Conservation (phyloP, 2,888 invertebrate genomes). For the Andrena dorsata region DNA sequence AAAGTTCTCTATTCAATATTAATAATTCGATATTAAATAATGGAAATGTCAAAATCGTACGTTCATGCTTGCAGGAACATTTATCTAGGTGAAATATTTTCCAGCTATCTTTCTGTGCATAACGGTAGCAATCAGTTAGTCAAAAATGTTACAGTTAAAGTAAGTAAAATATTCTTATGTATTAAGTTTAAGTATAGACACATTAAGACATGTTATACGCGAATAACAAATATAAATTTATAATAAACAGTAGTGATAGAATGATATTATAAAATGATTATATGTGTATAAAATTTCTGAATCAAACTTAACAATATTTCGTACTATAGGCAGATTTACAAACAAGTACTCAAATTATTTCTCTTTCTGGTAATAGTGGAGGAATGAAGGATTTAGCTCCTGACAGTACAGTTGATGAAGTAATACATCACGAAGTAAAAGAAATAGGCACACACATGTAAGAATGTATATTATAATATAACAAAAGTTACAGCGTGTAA, state of each 20-base stretch:
- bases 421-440: slow-evolving; percentile 99
- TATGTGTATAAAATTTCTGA: slow-evolving; percentile 1
- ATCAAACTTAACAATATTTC: slow-evolving; percentile 9
- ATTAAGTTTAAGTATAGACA: neutral
- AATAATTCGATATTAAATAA: neutral
- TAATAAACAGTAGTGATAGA: neutral
- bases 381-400: slow-evolving; percentile 87
- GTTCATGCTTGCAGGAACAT: slow-evolving; percentile 89
- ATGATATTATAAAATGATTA: slow-evolving; percentile 81
- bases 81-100: slow-evolving; percentile 98
- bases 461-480: slow-evolving; percentile 71
- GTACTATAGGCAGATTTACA: slow-evolving; percentile 94
- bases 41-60: neutral
- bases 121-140: slow-evolving; percentile 96
- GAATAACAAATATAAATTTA: neutral
- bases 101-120: slow-evolving; percentile 98
- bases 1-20: too few species aligned
- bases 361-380: slow-evolving; percentile 91
- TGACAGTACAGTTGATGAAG: slow-evolving; percentile 96
- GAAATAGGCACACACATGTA: slow-evolving; percentile 99
- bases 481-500: neutral
- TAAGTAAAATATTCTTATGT: slow-evolving; percentile 79
- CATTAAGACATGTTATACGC: too few species aligned
- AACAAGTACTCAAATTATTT: slow-evolving; percentile 95
- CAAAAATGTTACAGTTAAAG: slow-evolving; percentile 93